Base-by-base conservation (phyloP, 2,888 invertebrate species). In the Mimachlamys varia region DNA sequence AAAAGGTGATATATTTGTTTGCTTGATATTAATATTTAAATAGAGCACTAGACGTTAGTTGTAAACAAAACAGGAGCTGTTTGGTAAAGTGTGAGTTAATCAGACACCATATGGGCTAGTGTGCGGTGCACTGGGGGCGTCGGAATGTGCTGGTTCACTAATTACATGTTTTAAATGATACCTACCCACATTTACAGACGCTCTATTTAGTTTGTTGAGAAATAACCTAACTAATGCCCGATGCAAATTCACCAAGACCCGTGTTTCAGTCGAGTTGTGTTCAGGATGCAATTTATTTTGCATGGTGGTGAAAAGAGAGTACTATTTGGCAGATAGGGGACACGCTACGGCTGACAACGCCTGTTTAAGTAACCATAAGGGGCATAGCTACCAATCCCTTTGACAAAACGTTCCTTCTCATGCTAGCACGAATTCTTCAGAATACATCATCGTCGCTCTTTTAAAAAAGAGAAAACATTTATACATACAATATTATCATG, bases 231-330 rank as follows among this genome's bases (percentile, higher is more conserved):
- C 27, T 76, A 22, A 76, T 27, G 76, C 13, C 76, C 33, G 33
- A 76, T 76, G 76, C 76, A 76, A 76, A 76, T 33, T 76, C 12
- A 22, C 76, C 7, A 27, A 76, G 76, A 33, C 76, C 76, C 76
- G 76, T 76, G 76, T 76, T 76, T 5, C 33, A 76, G 76, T 76
- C 76, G 13, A 10, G 76, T 76, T 76, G 76, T 27, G 76, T 76
- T 76, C 76, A 76, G 76, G 22, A 76, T 76, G 76, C 76, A 76
- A 76, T 76, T 76, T 33, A 76, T 76, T 76, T 76, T 76, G 76
- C 27, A 15, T 10, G 27, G 12, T 33, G 76, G 27, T 76, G 76
- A 22, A 76, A 76, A 62, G 15, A 76, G 76, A 76, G 76, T 12
- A 33, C 10, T 76, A 33, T 76, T 76, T 76, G 76, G 27, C 33